A percentile compares a stretch with the other conserved stretches of the same genome.
phyloP scores from a whole-genome alignment of 2,888 invertebrate species.

The Hoplodrina ambigua region DNA sequence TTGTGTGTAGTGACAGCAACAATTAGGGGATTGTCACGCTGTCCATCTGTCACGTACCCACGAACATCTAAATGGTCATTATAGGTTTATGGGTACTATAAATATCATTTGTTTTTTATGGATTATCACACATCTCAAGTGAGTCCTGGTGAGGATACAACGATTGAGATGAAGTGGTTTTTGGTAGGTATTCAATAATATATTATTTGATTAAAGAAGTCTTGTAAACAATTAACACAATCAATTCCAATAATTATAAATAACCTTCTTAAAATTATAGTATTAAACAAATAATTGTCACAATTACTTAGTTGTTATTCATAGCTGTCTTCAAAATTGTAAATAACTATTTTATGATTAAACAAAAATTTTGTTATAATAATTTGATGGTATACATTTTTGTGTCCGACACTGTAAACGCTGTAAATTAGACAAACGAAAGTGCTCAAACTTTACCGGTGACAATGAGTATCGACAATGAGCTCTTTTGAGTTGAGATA shows the following conservation, averaged over 20 bases:
- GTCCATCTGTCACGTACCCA: conserved; percentile 80
- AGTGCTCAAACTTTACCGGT: conserved; percentile 21
- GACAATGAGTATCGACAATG: conserved; percentile 37
- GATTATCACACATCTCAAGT: conserved; percentile 77
- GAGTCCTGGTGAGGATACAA: conserved; percentile 71
- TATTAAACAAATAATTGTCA: background rate
- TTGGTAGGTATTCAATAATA: conserved; percentile 72
- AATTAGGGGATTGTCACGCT: conserved; percentile 86
- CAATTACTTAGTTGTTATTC: background rate
- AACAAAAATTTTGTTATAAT: background rate
- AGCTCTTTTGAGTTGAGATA: conserved; percentile 23
- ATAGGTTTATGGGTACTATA: conserved; percentile 81
- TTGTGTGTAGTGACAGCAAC: conserved; percentile 79
- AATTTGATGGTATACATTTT: background rate
- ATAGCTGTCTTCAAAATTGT: background rate
- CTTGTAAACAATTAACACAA: background rate
- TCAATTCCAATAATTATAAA: background rate
- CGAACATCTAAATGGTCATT: conserved; percentile 72
- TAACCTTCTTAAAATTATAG: background rate
- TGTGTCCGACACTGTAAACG: conserved; percentile 29
- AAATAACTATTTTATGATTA: background rate
- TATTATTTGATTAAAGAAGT: background rate
- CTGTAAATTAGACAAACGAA: conserved; percentile 40
- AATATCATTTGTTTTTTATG: conserved; percentile 76
- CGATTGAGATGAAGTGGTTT: conserved; percentile 77